Conservation (phyloP, 2,888 invertebrate species). For the Apamea monoglypha region DNA sequence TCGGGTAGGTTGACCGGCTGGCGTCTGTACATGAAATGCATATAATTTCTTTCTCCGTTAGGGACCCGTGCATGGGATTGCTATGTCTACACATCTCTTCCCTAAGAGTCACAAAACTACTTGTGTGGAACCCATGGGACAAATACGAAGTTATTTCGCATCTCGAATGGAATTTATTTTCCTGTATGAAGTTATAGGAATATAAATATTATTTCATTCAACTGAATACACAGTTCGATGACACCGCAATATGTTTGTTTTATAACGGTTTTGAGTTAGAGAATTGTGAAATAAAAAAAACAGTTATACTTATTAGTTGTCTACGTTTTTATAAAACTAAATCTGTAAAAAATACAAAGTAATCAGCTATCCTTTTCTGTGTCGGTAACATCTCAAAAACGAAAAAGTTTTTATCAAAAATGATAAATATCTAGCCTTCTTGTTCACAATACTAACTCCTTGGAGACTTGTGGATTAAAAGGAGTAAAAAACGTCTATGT, state of each 20-base stretch:
- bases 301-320: neutral
- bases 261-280: neutral
- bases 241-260: neutral
- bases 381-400: neutral
- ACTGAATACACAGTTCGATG: constrained; percentile 17
- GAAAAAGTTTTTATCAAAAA: neutral
- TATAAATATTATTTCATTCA: constrained; percentile 4
- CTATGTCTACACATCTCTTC: neutral
- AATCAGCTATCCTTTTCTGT: neutral
- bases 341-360: neutral
- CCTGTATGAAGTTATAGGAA: constrained; percentile 12
- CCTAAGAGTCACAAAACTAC: constrained; percentile 29
- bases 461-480: too few species aligned
- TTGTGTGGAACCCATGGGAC: constrained; percentile 42
- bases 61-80: neutral
- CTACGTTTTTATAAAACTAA: neutral
- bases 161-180: constrained; percentile 21
- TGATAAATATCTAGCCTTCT: too few species aligned
- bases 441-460: too few species aligned
- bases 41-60: neutral
- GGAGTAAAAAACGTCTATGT: too few species aligned
- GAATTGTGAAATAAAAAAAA: neutral
- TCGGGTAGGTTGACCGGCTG: too few species aligned
- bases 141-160: constrained; percentile 16
- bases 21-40: neutral